A percentile compares a stretch with the other conserved stretches of the same genome.
Conservation (phyloP, 2,797 vertebrate genomes). For the Rhinatrema bivittatum region DNA sequence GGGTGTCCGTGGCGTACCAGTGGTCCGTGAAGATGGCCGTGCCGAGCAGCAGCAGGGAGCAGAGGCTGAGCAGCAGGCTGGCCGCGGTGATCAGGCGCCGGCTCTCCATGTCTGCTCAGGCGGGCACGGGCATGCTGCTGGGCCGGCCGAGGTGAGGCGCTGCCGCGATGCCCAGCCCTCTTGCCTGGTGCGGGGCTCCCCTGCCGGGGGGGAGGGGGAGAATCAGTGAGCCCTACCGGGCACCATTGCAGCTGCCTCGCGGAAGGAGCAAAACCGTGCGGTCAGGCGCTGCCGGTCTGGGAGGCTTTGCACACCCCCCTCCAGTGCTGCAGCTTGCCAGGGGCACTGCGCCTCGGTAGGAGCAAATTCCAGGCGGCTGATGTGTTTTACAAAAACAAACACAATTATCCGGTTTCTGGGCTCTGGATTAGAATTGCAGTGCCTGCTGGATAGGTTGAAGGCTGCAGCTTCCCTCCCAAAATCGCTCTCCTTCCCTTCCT, state of each 20-base stretch:
- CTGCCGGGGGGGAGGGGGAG: constrained; percentile 3
- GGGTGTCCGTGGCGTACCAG: constrained; percentile 80
- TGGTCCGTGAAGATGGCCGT: constrained; percentile 72
- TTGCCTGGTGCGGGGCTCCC: constrained; percentile 1
- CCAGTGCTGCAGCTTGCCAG: neutral
- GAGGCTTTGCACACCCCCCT: neutral
- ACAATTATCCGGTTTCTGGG: no score
- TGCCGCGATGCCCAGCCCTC: neutral
- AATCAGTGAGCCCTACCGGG: constrained; percentile 3
- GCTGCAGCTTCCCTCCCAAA: neutral
- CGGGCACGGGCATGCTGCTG: constrained; percentile 3
- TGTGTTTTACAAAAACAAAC: no score
- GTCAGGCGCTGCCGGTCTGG: neutral
- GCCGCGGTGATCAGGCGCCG: constrained; percentile 62
- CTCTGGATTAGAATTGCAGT: neutral
- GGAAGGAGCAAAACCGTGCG: neutral
- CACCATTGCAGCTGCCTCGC: neutral
- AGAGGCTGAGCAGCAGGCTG: constrained; percentile 65
- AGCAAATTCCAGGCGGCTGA: constrained; percentile 3
- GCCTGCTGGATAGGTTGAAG: neutral
- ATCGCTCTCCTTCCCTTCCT: neutral
- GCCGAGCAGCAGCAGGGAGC: constrained; percentile 69
- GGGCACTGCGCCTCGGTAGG: neutral
- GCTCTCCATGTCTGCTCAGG: constrained; percentile 53
- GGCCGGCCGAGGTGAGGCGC: constrained; percentile 2